Percentiles rank a stretch among this genome's conserved stretches.
Conservation (phyloP, 2,113 vertebrate genomes). For the Entosphenus tridentatus region DNA sequence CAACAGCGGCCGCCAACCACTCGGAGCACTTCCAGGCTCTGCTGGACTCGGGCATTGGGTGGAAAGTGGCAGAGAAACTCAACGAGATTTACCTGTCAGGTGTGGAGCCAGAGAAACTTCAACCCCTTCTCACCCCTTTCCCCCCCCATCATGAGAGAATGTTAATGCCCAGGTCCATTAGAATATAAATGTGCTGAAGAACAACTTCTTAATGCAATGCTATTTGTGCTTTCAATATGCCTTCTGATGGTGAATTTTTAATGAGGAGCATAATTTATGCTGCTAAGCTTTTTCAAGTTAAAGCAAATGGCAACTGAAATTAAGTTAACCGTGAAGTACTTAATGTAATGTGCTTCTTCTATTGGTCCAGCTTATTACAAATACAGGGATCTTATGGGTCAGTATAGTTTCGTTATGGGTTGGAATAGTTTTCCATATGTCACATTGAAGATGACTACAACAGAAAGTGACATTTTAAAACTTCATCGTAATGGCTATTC, state of each 20-base stretch:
- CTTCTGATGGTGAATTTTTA: conserved; percentile 15
- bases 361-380: too few relatives aligned
- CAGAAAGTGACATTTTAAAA: too few relatives aligned
- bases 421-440: too few relatives aligned
- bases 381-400: too few relatives aligned
- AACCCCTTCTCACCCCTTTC: neutral
- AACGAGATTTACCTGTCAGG: conserved; percentile 96
- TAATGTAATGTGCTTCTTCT: too few relatives aligned
- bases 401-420: too few relatives aligned
- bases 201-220: neutral
- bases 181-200: conserved; percentile 19
- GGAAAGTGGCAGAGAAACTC: conserved; percentile 90
- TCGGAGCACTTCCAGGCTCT: conserved; percentile 80
- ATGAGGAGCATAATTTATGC: neutral
- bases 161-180: conserved; percentile 22
- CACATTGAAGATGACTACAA: too few relatives aligned
- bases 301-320: too few relatives aligned
- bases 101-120: conserved; percentile 14
- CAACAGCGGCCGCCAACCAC: conserved; percentile 47
- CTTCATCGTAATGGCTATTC: too few relatives aligned
- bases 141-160: neutral
- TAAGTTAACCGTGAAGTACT: too few relatives aligned
- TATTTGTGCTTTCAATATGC: conserved; percentile 2
- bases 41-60: conserved; percentile 74
- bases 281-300: too few relatives aligned